Base-by-base conservation (phyloP, 2,113 vertebrate genomes). In the Cebus imitator region DNA sequence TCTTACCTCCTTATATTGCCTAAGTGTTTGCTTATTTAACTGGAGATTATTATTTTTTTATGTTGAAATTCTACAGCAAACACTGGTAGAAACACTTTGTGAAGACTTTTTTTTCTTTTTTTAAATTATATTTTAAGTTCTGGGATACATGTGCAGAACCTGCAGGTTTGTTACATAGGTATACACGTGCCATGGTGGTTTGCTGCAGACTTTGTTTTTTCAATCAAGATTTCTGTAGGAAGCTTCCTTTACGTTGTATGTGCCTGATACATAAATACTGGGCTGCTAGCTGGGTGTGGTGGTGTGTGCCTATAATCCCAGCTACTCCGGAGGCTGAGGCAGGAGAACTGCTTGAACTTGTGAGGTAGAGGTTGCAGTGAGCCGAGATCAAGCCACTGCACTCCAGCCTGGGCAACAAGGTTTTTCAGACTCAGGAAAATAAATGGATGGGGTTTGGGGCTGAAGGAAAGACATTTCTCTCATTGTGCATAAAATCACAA, bases 11-110 rank as follows among this genome's bases (percentile, higher is more conserved):
- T 94, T 76, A 6, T 6, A 2, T 52, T 66, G 55, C 48, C 58
- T 27, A 73, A n/a, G 50, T 58, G 70, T 64, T 73, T 70, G 27
- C 57, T 89, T 94, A 61, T 58, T 89, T 94, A 48, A 82, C 78
- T 43, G 57, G 55, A 94, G 30, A 3, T 52, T 32, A 18, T 2
- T 45, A 20, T 9, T 43, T 8, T 3, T 50, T 76, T 32, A 25
- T 52, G 37, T 81, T 88, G 64, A 45, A 52, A 72, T 48, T 95
- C 57, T 55, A 0, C 9, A 45, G 55, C 45, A 81, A 85, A 82
- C 66, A 91, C 76, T 90, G 35, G 18, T 57, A 82, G 64, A 37
- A 37, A 52, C 48, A 55, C 20, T 80, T 91, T 4, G 4, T 70
- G 66, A 52, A 84, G 84, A 90, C 4, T 52, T 16, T 52, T 52